phyloP scores from a whole-genome alignment of 2,113 vertebrate species.

The Ailuropoda melanoleuca region DNA sequence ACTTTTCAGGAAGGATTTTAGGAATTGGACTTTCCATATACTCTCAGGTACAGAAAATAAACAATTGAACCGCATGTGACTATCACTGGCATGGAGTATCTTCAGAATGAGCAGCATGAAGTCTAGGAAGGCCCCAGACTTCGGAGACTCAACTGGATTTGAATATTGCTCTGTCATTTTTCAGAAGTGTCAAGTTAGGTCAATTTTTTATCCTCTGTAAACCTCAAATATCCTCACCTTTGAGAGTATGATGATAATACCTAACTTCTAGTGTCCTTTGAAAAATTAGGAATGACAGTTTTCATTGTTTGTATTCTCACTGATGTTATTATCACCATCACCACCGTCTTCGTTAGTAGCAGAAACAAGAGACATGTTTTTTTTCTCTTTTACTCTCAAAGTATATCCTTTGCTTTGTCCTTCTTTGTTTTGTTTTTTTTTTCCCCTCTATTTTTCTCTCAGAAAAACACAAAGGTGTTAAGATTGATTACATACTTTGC shows the following conservation, averaged over 20 bases:
- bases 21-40: background rate
- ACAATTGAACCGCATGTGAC: accelerated
- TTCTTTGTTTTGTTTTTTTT: background rate
- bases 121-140: background rate
- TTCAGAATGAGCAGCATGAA: background rate
- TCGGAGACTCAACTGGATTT: background rate
- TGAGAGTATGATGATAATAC: background rate
- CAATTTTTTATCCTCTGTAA: background rate
- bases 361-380: background rate
- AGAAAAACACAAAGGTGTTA: slow-evolving; percentile 65
- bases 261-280: background rate
- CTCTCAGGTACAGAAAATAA: background rate
- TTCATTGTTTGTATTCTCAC: background rate
- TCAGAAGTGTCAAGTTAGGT: background rate
- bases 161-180: background rate
- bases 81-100: background rate
- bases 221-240: background rate
- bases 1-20: background rate
- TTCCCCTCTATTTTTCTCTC: slow-evolving; percentile 55
- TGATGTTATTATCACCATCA: background rate
- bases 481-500: slow-evolving; percentile 81
- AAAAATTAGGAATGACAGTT: background rate
- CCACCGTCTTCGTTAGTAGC: background rate
- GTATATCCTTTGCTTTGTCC: slow-evolving; percentile 19
- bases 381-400: slow-evolving; percentile 41